phyloP scores from a whole-genome alignment of 2,797 vertebrate species.

The Myotis daubentonii region DNA sequence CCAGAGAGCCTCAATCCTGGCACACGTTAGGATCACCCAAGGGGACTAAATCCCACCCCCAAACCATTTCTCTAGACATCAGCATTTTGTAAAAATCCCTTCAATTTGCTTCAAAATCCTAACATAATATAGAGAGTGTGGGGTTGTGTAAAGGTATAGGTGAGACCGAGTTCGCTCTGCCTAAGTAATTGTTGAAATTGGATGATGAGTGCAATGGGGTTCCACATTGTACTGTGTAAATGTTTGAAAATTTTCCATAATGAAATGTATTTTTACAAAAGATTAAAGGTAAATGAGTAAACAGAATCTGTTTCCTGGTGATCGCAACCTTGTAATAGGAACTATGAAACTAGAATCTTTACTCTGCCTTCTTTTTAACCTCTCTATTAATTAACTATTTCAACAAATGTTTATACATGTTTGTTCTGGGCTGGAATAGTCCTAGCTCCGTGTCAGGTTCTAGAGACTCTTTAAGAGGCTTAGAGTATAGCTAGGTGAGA shows the following conservation, averaged over 20 bases:
- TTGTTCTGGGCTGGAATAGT: not conserved
- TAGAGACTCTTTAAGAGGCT: not conserved
- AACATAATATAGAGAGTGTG: not conserved
- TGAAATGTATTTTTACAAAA: not conserved
- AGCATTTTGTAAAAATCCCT: not conserved
- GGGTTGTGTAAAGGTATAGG: not conserved
- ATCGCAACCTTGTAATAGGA: not conserved
- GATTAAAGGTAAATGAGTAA: not conserved
- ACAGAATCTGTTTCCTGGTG: not conserved
- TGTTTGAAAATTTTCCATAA: not conserved
- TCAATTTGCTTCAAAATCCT: constrained; percentile 18
- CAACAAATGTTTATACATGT: not conserved
- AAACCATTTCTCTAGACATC: not conserved
- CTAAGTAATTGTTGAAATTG: not conserved
- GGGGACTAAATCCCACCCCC: not conserved
- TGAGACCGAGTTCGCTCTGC: not conserved
- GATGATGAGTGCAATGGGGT: not conserved
- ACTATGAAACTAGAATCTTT: not conserved
- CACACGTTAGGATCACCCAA: not conserved
- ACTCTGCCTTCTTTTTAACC: not conserved
- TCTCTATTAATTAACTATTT: not conserved
- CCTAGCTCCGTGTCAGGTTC: not conserved
- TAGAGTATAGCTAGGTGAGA: not conserved
- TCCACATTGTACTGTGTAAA: not conserved
- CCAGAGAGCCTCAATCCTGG: not conserved